Conservation (phyloP, 2,888 invertebrate genomes). For the Sphinx pinastri region DNA sequence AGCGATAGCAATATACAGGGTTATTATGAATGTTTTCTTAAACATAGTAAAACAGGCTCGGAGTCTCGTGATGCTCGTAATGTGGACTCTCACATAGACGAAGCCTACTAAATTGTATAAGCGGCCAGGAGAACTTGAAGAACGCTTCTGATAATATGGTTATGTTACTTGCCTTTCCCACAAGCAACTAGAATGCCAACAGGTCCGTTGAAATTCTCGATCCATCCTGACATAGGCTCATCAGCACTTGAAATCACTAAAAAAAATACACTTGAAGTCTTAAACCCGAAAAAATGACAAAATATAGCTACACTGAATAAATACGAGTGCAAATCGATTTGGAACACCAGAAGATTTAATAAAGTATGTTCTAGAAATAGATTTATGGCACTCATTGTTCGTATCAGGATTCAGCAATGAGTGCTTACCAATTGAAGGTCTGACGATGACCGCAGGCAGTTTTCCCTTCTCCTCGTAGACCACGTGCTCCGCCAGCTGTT, state of each 20-base stretch:
- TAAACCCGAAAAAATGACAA: too few species aligned
- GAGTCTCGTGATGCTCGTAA: neutral
- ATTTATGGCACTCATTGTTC: too few species aligned
- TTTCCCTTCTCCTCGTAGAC: conserved; percentile 86
- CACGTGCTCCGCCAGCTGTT: conserved; percentile 93
- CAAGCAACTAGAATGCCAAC: conserved; percentile 88
- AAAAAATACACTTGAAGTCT: conserved; percentile 31
- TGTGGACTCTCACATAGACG: neutral
- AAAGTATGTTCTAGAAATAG: too few species aligned
- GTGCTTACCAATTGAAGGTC: conserved; percentile 93
- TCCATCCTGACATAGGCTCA: conserved; percentile 91
- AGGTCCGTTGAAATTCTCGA: conserved; percentile 96
- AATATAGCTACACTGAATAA: too few species aligned
- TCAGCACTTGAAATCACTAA: conserved; percentile 86
- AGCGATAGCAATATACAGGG: too few species aligned
- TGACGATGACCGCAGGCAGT: conserved; percentile 90
- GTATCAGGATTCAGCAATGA: neutral
- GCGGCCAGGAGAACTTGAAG: too few species aligned
- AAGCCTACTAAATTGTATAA: neutral
- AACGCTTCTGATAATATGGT: too few species aligned
- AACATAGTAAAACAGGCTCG: neutral
- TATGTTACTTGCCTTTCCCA: conserved; percentile 84
- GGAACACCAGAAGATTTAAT: too few species aligned
- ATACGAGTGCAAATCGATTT: too few species aligned
- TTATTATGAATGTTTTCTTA: too few species aligned